phyloP scores from a whole-genome alignment of 2,888 invertebrate species.

The Amphipyra berbera region DNA sequence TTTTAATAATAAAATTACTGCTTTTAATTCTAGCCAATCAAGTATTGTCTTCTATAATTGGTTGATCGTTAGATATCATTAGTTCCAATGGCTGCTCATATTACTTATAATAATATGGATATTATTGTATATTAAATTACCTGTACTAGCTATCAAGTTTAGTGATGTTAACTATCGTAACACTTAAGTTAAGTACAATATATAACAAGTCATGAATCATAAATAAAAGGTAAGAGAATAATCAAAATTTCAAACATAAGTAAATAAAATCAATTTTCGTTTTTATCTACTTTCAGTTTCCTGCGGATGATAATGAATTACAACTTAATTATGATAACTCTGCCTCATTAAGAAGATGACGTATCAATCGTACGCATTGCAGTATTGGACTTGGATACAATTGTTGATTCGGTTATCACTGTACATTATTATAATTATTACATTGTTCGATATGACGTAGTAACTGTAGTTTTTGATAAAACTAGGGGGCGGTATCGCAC shows the following conservation, averaged over 20 bases:
- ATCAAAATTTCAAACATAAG: constrained; percentile 11
- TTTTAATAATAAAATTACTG: neutral
- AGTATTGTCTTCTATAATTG: constrained; percentile 24
- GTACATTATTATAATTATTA: constrained; percentile 14
- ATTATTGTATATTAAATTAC: constrained; percentile 43
- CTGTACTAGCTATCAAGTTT: constrained; percentile 11
- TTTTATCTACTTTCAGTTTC: constrained; percentile 10
- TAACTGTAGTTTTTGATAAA: constrained; percentile 38
- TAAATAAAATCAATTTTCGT: constrained; percentile 1
- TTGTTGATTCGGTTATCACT: constrained; percentile 15
- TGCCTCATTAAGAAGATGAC: constrained; percentile 25
- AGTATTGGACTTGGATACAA: constrained; percentile 16
- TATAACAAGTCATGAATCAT: neutral
- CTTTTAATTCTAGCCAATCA: constrained; percentile 15
- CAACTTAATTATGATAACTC: constrained; percentile 36
- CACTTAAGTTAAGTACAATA: constrained; percentile 1
- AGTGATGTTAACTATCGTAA: constrained; percentile 18
- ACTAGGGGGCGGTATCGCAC: constrained; percentile 41
- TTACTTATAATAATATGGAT: constrained; percentile 32
- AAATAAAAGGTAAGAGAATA: neutral
- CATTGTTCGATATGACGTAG: constrained; percentile 19
- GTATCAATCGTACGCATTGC: constrained; percentile 23
- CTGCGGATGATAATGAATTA: constrained; percentile 18
- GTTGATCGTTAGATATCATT: constrained; percentile 22
- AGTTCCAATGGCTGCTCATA: constrained; percentile 8